Conservation (phyloP, 2,888 invertebrate genomes). For the Plutella xylostella region DNA sequence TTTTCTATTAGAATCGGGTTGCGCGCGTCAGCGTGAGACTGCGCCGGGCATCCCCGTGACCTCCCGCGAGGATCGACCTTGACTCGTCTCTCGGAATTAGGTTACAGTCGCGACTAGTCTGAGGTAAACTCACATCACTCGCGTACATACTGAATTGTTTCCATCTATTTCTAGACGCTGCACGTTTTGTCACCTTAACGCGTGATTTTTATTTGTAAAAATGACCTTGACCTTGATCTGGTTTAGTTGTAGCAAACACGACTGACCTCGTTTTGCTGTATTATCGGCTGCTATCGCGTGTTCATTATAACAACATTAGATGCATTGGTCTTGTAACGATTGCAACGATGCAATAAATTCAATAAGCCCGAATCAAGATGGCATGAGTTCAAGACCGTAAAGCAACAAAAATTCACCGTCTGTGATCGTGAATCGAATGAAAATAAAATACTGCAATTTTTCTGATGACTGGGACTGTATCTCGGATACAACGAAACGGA, state of each 20-base stretch:
- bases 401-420: no score
- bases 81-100: conserved; percentile 55
- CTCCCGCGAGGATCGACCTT: conserved; percentile 50
- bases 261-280: conserved; percentile 65
- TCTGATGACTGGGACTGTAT: no score
- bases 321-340: background rate
- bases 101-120: conserved; percentile 53
- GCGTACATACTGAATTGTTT: conserved; percentile 14
- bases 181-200: conserved; percentile 43
- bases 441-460: no score
- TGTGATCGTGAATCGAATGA: no score
- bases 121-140: conserved; percentile 39
- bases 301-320: conserved; percentile 50
- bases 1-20: no score
- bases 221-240: conserved; percentile 70
- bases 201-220: conserved; percentile 65
- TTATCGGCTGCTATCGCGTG: conserved; percentile 54
- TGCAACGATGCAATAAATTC: background rate
- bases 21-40: no score
- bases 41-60: conserved; percentile 24
- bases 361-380: background rate
- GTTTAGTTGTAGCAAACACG: conserved; percentile 55
- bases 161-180: conserved; percentile 39
- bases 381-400: no score
- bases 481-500: no score